phyloP scores from a whole-genome alignment of 2,888 invertebrate genomes.

The Chymomyza procnemis region DNA sequence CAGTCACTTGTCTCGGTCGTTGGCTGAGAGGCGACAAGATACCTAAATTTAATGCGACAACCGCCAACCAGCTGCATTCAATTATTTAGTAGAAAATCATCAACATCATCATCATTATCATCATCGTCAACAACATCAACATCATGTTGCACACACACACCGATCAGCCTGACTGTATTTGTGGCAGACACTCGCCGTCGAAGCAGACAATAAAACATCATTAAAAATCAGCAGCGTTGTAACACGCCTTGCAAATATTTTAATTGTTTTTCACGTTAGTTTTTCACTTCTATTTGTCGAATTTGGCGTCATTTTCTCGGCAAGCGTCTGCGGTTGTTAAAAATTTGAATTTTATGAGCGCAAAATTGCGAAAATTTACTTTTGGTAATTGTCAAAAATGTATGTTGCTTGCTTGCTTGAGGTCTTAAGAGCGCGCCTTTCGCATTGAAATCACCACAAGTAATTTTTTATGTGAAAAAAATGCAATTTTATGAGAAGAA shows the following conservation, averaged over 20 bases:
- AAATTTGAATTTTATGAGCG: conserved; percentile 37
- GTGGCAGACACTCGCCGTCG: conserved; percentile 38
- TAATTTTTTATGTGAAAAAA: too few species aligned
- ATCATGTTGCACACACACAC: neutral
- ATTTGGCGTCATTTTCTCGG: conserved; percentile 2
- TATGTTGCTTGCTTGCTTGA: conserved; percentile 2
- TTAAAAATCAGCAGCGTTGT: conserved; percentile 66
- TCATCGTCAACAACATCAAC: conserved; percentile 28
- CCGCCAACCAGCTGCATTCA: conserved; percentile 75
- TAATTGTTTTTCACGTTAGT: conserved; percentile 56
- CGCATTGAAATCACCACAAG: neutral
- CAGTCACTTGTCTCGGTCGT: conserved; percentile 68
- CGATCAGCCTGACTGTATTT: conserved; percentile 3
- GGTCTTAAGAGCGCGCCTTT: conserved; percentile 15
- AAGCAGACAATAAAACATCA: conserved; percentile 70
- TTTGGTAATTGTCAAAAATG: neutral
- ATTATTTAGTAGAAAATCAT: conserved; percentile 73
- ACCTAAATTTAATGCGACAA: conserved; percentile 75
- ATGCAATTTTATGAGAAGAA: too few species aligned
- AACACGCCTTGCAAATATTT: conserved; percentile 67
- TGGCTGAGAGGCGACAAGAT: conserved; percentile 61
- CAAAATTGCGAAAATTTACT: conserved; percentile 31
- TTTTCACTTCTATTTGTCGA: conserved; percentile 20
- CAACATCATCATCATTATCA: conserved; percentile 30
- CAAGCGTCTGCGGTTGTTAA: conserved; percentile 35